Evolutionary conservation across 1,140 invertebrate genomes (phyloP).

Genomic region (Protaetia brevitarsis): DNA sequence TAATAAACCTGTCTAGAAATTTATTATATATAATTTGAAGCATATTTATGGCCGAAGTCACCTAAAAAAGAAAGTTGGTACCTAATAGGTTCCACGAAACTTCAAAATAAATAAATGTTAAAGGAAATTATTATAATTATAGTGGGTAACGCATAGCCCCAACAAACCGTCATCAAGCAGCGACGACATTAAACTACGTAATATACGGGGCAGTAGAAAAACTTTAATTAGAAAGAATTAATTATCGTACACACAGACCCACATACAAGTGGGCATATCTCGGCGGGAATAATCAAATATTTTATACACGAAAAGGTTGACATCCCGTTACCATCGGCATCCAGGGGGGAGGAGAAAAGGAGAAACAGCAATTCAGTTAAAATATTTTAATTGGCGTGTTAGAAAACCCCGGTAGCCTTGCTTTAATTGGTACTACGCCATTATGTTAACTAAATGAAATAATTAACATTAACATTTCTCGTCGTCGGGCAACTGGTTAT

Average conservation of each 20-base stretch:
- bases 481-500: constrained; percentile 7
- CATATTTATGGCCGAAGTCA: no score
- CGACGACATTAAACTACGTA: background rate
- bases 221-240: constrained; percentile 12
- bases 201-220: background rate
- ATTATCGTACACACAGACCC: constrained; percentile 8
- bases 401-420: constrained; percentile 6
- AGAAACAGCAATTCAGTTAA: background rate
- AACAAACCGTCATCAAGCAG: background rate
- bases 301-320: constrained; percentile 12
- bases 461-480: constrained; percentile 14
- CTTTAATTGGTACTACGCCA: constrained; percentile 10
- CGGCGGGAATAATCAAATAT: constrained; percentile 12
- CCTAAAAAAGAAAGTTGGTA: no score
- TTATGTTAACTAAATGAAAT: constrained; percentile 16
- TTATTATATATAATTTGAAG: no score
- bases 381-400: constrained; percentile 14
- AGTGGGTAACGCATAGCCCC: no score
- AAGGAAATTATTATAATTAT: no score
- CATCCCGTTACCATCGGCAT: background rate
- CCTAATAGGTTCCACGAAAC: no score
- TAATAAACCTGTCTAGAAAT: no score
- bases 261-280: background rate
- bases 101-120: no score
- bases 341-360: background rate